Base-by-base conservation (phyloP, 2,113 vertebrate species). In the Brevimyrus niger region DNA sequence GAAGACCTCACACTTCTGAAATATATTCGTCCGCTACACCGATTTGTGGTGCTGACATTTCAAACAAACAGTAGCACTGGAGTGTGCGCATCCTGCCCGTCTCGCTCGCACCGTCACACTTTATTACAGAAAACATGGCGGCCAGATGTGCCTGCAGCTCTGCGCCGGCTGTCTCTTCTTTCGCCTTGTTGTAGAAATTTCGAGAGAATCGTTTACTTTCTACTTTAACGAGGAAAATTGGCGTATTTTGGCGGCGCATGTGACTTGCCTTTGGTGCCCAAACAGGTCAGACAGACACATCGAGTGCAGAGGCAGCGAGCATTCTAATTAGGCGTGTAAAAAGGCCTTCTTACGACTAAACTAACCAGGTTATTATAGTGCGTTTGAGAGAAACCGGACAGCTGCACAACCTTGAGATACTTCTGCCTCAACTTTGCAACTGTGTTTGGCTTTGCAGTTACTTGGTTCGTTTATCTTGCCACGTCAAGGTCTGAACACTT, bases 301-400 rank as follows among this genome's bases (percentile, higher is more conserved):
- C 61, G 13, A 69, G 61, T 31, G n/a, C n/a, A 69, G n/a, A 31
- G 61, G 61, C n/a, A 31, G 61, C 31, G 61, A 31, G 61, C 61
- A 4, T 55, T 31, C 31, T 35, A 51, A 35, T 38, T 9, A 65
- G 61, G 61, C 4, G 27, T 87, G 23, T 89, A 48, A 83, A 83
- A 83, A 89, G 50, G 50, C 21, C 76, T 89, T 89, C 82, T 89
- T 83, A 89, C 38, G 19, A 55, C 31, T 89, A 89, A 89, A 89
- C 46, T 83, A 83, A 69, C 9, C n/a, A 65, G 61, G 23, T 27
- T 65, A 27, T 65, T 27, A 65, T n/a, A n/a, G n/a, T 9, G 10
- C 10, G 31, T 69, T 69, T 31, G 3, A 13, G 61, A 69, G 27
- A 27, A 31, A 31, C 27, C 61, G 1, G 61, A 69, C 61, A 69